Evolutionary conservation across 2,888 invertebrate species (phyloP).

Genomic region (Machimus rusticus): DNA sequence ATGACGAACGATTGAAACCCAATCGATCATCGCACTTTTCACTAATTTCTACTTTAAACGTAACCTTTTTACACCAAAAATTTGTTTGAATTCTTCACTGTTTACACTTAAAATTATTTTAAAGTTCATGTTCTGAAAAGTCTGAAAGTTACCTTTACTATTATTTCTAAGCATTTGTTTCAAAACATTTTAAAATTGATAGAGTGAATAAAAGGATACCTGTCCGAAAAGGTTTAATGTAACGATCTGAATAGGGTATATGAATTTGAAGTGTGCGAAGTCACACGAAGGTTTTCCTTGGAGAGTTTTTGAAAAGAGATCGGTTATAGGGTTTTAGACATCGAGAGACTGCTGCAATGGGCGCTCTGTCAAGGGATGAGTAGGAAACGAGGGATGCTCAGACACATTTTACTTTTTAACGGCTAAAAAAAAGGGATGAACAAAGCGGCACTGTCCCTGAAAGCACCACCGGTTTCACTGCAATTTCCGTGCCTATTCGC

Average conservation of each 20-base stretch:
- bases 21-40: constrained; percentile 71
- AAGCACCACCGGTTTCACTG: background rate
- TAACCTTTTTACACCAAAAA: background rate
- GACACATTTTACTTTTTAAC: background rate
- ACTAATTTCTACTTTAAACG: background rate
- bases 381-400: background rate
- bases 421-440: background rate
- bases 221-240: background rate
- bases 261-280: background rate
- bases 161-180: background rate
- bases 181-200: background rate
- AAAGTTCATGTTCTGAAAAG: background rate
- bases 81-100: background rate
- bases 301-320: background rate
- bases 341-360: background rate
- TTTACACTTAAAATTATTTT: background rate
- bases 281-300: background rate
- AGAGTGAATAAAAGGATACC: background rate
- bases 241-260: background rate
- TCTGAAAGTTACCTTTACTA: background rate
- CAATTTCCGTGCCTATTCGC: background rate
- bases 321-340: background rate
- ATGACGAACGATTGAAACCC: constrained; percentile 79
- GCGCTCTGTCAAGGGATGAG: background rate
- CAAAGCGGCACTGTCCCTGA: background rate